Percentiles rank a stretch among this genome's conserved stretches.
Evolutionary conservation across 2,888 invertebrate species (phyloP).

Genomic region (Hesperia comma): DNA sequence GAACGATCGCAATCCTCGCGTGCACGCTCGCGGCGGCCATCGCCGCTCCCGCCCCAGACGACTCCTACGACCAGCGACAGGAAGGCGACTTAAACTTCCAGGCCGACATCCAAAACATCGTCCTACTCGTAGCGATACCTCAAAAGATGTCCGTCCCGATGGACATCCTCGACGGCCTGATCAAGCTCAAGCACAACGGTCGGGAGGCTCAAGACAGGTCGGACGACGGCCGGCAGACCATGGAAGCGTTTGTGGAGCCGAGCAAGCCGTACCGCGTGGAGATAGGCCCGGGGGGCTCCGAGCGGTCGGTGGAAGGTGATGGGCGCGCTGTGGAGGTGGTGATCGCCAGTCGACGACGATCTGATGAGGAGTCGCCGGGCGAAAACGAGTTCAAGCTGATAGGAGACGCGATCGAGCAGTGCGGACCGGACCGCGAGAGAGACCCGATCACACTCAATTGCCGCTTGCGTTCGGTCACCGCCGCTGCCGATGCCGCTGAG

Average conservation of each 20-base stretch:
- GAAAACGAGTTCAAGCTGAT: constrained; percentile 81
- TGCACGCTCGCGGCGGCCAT: constrained; percentile 60
- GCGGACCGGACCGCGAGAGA: constrained; percentile 88
- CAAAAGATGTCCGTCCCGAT: constrained; percentile 54
- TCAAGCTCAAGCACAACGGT: constrained; percentile 50
- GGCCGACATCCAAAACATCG: constrained; percentile 89
- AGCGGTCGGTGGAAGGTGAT: constrained; percentile 56
- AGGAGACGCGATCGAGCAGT: constrained; percentile 87
- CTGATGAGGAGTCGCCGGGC: constrained; percentile 53
- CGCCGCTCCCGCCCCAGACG: constrained; percentile 49
- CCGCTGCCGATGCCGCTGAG: too few species aligned
- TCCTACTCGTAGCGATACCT: constrained; percentile 87
- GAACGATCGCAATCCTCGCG: constrained; percentile 54
- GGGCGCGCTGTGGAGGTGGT: constrained; percentile 68
- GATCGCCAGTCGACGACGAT: constrained; percentile 64
- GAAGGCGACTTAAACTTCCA: constrained; percentile 90
- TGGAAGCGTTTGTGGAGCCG: constrained; percentile 86
- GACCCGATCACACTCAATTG: constrained; percentile 87
- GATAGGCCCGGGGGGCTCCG: constrained; percentile 66
- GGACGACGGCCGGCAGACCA: constrained; percentile 71
- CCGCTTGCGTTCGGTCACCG: constrained; percentile 47
- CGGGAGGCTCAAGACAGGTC: constrained; percentile 64
- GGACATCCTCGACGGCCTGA: constrained; percentile 49
- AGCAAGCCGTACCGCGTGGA: constrained; percentile 88
- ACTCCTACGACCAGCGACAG: constrained; percentile 88